phyloP scores from a whole-genome alignment of 2,888 invertebrate genomes.

The Trissonchulus latispiculum region DNA sequence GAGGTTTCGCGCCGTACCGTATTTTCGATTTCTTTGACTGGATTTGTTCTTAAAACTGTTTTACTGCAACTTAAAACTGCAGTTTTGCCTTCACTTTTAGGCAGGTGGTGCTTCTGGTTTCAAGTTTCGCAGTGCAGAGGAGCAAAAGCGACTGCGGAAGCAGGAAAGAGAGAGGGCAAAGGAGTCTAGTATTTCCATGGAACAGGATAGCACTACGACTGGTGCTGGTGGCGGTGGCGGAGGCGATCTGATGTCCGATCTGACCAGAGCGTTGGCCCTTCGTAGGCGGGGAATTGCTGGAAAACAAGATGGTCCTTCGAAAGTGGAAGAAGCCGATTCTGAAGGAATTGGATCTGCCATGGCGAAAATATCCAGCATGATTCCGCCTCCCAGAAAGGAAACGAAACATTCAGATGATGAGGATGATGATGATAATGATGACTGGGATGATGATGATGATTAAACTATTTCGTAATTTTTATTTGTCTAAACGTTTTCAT shows the following conservation, averaged over 20 bases:
- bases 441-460: background rate
- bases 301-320: conserved; percentile 28
- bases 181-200: conserved; percentile 41
- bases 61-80: too few species aligned
- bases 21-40: too few species aligned
- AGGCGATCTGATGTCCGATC: conserved; percentile 78
- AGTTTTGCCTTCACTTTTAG: too few species aligned
- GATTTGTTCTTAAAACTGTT: too few species aligned
- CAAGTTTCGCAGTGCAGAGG: conserved; percentile 57
- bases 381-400: background rate
- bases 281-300: conserved; percentile 60
- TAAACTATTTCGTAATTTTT: too few species aligned
- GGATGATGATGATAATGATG: background rate
- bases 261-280: conserved; percentile 71
- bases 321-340: too few species aligned
- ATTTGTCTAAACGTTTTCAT: too few species aligned
- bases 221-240: conserved; percentile 46
- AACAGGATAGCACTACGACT: conserved; percentile 42
- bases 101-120: conserved; percentile 71
- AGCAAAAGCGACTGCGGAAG: conserved; percentile 38
- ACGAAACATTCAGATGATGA: background rate
- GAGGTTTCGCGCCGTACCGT: too few species aligned
- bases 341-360: background rate
- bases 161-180: conserved; percentile 17
- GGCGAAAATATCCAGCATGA: background rate